Evolutionary conservation across 2,113 vertebrate genomes (phyloP).

Genomic region (Apteryx mantelli): DNA sequence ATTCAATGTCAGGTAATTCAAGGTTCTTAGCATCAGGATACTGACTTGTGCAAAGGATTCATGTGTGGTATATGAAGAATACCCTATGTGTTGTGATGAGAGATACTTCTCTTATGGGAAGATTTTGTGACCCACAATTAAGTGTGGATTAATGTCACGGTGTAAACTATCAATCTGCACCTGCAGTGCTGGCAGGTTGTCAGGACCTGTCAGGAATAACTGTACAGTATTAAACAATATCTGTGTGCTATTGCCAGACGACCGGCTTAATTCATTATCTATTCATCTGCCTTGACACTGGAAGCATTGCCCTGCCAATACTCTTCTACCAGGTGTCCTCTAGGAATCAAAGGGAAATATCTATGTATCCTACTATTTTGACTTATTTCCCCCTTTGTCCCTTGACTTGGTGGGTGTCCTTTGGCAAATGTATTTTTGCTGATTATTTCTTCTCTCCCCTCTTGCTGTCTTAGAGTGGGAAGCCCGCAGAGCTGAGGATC

Average conservation of each 20-base stretch:
- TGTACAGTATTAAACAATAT: background rate
- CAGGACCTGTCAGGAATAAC: background rate
- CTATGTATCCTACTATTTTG: background rate
- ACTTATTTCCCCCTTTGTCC: background rate
- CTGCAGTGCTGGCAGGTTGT: background rate
- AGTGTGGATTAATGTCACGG: background rate
- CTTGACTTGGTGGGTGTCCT: background rate
- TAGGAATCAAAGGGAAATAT: background rate
- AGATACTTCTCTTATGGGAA: slow-evolving; percentile 21
- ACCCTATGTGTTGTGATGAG: background rate
- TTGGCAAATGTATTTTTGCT: background rate
- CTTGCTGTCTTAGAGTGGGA: background rate
- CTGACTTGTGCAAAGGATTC: background rate
- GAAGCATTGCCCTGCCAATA: background rate
- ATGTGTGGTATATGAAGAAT: background rate
- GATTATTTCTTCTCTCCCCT: rapidly evolving
- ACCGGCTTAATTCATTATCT: background rate
- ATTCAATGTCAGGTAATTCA: background rate
- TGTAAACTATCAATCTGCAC: background rate
- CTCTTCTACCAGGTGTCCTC: background rate
- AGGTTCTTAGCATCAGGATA: background rate
- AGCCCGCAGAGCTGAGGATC: background rate
- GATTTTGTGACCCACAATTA: background rate
- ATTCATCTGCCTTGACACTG: background rate
- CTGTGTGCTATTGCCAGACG: background rate